Conservation (phyloP, 2,888 invertebrate genomes). For the Elgonia sp. region DNA sequence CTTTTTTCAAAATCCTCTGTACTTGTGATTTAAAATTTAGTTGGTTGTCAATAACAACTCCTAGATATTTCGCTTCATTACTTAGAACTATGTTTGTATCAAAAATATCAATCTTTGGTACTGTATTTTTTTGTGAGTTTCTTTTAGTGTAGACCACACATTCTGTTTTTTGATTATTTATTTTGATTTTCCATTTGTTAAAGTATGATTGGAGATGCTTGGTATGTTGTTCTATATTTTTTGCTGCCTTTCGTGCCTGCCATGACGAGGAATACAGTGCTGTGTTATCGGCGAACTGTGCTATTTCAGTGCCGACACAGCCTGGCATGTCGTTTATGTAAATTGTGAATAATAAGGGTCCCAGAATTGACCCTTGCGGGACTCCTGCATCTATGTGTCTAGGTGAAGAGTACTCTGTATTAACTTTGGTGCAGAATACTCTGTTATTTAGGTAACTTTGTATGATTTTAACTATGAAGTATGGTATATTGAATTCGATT, state of each 20-base stretch:
- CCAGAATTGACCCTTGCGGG: constrained; percentile 52
- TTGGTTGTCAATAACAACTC: too few relatives aligned
- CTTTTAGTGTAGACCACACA: neutral
- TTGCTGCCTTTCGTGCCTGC: neutral
- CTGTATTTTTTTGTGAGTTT: neutral
- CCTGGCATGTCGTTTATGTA: constrained; percentile 19
- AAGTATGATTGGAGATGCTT: neutral
- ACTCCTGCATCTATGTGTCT: constrained; percentile 37
- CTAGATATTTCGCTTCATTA: neutral
- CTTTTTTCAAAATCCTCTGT: too few relatives aligned
- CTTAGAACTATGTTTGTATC: neutral
- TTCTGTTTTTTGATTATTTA: constrained; percentile 1
- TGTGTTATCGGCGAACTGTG: constrained; percentile 3
- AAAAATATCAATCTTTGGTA: neutral
- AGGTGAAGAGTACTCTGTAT: neutral
- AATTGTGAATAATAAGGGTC: constrained; percentile 2
- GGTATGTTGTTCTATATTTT: neutral
- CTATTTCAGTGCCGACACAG: neutral
- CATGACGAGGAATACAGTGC: neutral
- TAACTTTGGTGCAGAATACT: constrained; percentile 53
- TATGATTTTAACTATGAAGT: neutral
- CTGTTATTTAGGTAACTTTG: constrained; percentile 1
- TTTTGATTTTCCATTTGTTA: constrained; percentile 17
- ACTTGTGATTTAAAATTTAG: too few relatives aligned
- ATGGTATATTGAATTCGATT: neutral